Evolutionary conservation across 2,888 invertebrate species (phyloP).

Genomic region (Pterostichus niger): DNA sequence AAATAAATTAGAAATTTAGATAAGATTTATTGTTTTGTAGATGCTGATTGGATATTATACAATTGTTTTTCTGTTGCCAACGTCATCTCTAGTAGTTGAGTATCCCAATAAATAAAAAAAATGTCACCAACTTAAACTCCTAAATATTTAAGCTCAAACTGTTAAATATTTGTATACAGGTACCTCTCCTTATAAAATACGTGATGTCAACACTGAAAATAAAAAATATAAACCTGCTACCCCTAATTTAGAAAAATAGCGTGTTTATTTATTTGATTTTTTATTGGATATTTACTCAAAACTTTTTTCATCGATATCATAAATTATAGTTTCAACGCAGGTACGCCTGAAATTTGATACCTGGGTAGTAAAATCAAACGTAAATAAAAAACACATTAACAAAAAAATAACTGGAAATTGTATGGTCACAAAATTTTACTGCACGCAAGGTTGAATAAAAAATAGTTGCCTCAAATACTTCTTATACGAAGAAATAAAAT

Average conservation of each 20-base stretch:
- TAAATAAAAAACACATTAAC: background rate
- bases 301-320: constrained; percentile 8
- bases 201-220: constrained; percentile 12
- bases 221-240: constrained; percentile 2
- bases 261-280: constrained; percentile 28
- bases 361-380: constrained; percentile 3
- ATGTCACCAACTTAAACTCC: too few relatives aligned
- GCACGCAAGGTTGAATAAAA: background rate
- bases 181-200: too few relatives aligned
- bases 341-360: constrained; percentile 15
- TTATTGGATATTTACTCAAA: constrained; percentile 12
- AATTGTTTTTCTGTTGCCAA: too few relatives aligned
- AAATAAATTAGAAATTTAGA: too few relatives aligned
- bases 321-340: constrained; percentile 10
- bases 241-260: constrained; percentile 20
- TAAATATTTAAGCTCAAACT: too few relatives aligned
- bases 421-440: constrained; percentile 10
- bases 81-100: too few relatives aligned
- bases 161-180: too few relatives aligned
- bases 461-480: too few relatives aligned
- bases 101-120: too few relatives aligned
- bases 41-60: too few relatives aligned
- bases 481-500: too few relatives aligned
- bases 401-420: constrained; percentile 2
- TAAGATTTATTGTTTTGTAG: too few relatives aligned